Base-by-base conservation (phyloP, 2,888 invertebrate genomes). In the Tenthredo notha region DNA sequence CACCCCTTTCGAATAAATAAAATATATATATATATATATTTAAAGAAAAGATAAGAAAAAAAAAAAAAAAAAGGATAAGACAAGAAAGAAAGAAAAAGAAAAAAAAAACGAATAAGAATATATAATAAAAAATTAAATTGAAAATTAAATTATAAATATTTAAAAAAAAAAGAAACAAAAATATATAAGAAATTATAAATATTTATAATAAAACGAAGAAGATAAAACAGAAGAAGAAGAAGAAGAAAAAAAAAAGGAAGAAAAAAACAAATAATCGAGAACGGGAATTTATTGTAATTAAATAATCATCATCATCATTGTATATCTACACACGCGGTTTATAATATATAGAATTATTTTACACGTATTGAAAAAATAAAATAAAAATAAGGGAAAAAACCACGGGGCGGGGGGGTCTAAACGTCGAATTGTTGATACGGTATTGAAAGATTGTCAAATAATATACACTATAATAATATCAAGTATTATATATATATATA, bases 221-320 rank as follows among this genome's bases (percentile, higher is more conserved):
- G 47, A 78, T 85, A 85, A 65, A 65, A 75, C n/a, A n/a, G n/a
- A 82, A 65, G 75, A 54, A 70, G 78, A 40, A 33, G 25, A 78
- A 65, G 84, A 67, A 84, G 72, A 65, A 84, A 0, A 40, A 6
- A 82, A 78, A 75, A 43, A 85, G 70, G 61, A 50, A n/a, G 5
- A 1, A 50, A 50, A 50, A 18, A 50, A 50, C 3, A 50, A 6
- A 54, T n/a, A n/a, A n/a, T n/a, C n/a, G n/a, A 54, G 7, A 75
- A 12, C 25, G 37, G 37, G 0, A 40, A 72, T 21, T 21, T 18
- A 72, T 21, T n/a, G 33, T n/a, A 72, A 72, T 21, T n/a, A n/a
- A 15, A 72, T 40, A 37, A 25, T 40, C 18, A 72, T n/a, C 33
- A 72, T n/a, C 33, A n/a, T 54, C 54, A n/a, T 54, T n/a, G 7